Conservation (phyloP, 2,888 invertebrate genomes). For the Orthonychiurus folsomi region DNA sequence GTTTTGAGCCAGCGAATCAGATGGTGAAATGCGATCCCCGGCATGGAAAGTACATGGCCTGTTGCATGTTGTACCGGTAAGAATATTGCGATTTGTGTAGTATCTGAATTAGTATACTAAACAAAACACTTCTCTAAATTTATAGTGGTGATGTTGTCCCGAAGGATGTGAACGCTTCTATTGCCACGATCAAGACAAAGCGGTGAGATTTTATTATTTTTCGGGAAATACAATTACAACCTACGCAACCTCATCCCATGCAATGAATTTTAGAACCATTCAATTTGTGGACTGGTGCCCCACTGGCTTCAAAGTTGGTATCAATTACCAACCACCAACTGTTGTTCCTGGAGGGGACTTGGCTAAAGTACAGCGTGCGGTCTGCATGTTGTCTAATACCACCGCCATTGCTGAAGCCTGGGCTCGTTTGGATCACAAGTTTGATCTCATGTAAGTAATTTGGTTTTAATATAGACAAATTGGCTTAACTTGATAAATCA, state of each 20-base stretch:
- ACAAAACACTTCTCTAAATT: slow-evolving; percentile 43
- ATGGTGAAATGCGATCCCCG: slow-evolving; percentile 48
- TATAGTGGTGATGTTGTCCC: slow-evolving; percentile 66
- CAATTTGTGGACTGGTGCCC: slow-evolving; percentile 45
- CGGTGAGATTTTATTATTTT: slow-evolving; percentile 40
- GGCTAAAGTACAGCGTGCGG: slow-evolving; percentile 66
- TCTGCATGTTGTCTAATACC: slow-evolving; percentile 79
- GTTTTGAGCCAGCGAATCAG: slow-evolving; percentile 92
- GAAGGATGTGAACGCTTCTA: slow-evolving; percentile 52
- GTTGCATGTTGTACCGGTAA: slow-evolving; percentile 62
- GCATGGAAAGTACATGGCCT: slow-evolving; percentile 48
- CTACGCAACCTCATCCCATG: too few species aligned
- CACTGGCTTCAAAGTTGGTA: slow-evolving; percentile 47
- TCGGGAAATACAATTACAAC: too few species aligned
- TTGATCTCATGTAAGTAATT: slow-evolving; percentile 78
- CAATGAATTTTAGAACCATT: slow-evolving; percentile 15
- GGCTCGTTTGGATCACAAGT: slow-evolving; percentile 92
- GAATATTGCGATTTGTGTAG: slow-evolving; percentile 30
- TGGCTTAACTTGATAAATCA: too few species aligned
- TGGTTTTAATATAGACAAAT: not conserved
- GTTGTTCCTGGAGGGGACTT: slow-evolving; percentile 43
- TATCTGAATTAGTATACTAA: slow-evolving; percentile 48
- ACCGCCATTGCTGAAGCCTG: slow-evolving; percentile 96
- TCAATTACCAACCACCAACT: slow-evolving; percentile 28
- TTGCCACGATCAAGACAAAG: slow-evolving; percentile 62